These are phyloP conservation scores for Polyommatus iphigenia DNA, from an alignment of 2,888 invertebrate genomes.

Conservation along the genomic window DNA sequence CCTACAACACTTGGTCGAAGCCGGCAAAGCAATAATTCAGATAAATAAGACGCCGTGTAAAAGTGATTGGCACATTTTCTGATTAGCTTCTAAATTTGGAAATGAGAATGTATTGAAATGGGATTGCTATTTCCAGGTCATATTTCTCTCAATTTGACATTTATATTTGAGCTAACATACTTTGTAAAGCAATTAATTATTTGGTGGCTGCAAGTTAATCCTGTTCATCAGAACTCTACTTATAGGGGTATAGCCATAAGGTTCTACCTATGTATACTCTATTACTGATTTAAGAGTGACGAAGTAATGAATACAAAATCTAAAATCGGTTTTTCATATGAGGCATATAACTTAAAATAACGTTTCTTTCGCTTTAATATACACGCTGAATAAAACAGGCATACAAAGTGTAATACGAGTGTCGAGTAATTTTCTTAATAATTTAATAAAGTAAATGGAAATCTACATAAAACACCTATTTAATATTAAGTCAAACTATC, in stretches of 20 bases:
- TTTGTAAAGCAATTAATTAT: constrained; percentile 5
- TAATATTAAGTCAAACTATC: not conserved
- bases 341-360: no score
- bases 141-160: not conserved
- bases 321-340: no score
- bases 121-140: not conserved
- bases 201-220: not conserved
- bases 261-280: no score
- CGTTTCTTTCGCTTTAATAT: no score
- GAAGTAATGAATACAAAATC: no score
- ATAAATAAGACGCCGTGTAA: constrained; percentile 19
- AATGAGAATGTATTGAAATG: constrained; percentile 4
- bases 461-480: not conserved
- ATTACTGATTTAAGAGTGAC: no score
- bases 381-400: no score
- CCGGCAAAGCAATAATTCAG: constrained; percentile 10
- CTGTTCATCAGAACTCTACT: not conserved
- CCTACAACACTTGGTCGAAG: not conserved
- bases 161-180: not conserved
- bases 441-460: not conserved
- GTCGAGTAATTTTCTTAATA: no score
- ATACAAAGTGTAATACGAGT: no score
- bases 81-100: constrained; percentile 22
- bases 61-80: constrained; percentile 5
- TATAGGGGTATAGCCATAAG: no score